Evolutionary conservation across 2,888 invertebrate genomes (phyloP).

Genomic region (Choristoneura rosaceana): DNA sequence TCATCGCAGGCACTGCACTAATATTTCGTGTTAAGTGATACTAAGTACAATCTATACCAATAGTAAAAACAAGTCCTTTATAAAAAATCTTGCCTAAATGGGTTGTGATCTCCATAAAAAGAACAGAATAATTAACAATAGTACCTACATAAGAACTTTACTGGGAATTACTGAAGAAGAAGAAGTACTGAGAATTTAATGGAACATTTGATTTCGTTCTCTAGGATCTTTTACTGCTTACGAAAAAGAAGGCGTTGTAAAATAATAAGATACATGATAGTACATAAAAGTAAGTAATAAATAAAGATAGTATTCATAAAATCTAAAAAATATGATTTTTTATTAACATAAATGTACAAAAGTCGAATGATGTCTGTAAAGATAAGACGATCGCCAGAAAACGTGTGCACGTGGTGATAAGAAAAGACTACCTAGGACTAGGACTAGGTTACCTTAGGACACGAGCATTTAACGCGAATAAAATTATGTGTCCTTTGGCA

Average conservation of each 20-base stretch:
- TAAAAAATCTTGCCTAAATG: no score
- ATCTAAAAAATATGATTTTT: background rate
- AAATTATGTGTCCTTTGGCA: background rate
- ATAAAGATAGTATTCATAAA: background rate
- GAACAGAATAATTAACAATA: no score
- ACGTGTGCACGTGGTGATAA: constrained; percentile 5
- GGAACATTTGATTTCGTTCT: no score
- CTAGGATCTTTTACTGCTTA: background rate
- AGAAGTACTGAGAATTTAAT: no score
- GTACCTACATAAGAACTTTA: no score
- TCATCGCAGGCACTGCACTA: background rate
- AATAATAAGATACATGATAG: background rate
- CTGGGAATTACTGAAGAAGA: no score
- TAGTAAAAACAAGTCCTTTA: no score
- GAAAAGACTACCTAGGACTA: no score
- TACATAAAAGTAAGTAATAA: background rate
- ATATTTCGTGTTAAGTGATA: background rate
- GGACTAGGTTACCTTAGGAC: background rate
- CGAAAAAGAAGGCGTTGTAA: background rate
- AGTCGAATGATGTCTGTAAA: background rate
- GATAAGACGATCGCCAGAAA: background rate
- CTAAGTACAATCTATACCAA: no score
- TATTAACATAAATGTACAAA: constrained; percentile 4
- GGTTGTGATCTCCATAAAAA: no score
- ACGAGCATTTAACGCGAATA: background rate